These are phyloP conservation scores for Poliocrania exsul DNA, from an alignment of 2,797 vertebrate genomes.

Conservation along the genomic window DNA sequence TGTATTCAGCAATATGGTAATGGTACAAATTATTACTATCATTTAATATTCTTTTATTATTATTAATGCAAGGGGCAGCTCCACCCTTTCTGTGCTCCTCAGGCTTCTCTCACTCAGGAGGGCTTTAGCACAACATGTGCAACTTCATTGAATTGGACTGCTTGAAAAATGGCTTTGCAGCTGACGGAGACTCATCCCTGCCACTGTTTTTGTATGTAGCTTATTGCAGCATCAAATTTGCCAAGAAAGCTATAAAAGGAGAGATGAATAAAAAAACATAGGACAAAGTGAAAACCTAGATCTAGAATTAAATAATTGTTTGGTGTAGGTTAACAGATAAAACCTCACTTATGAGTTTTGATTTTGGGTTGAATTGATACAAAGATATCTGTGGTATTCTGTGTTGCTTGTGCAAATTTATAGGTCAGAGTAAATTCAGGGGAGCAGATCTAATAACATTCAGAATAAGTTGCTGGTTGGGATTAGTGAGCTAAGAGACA, in stretches of 20 bases:
- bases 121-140: neutral
- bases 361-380: neutral
- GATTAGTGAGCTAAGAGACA: neutral
- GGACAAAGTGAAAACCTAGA: neutral
- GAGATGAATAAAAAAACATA: neutral
- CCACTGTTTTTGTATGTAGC: neutral
- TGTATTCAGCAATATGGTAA: neutral
- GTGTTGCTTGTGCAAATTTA: neutral
- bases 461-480: neutral
- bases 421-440: neutral
- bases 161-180: neutral
- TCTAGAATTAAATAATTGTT: neutral
- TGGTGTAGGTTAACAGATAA: neutral
- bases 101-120: neutral
- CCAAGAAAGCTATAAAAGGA: neutral
- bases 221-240: neutral
- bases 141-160: neutral
- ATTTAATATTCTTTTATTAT: neutral
- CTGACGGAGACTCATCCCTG: neutral
- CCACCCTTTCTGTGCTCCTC: neutral
- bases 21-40: neutral
- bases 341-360: neutral
- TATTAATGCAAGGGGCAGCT: neutral
- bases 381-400: neutral
- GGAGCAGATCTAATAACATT: neutral